Percentiles rank a stretch among this genome's conserved stretches.
Conservation (phyloP, 1,140 invertebrate species). For the Achroia grisella region DNA sequence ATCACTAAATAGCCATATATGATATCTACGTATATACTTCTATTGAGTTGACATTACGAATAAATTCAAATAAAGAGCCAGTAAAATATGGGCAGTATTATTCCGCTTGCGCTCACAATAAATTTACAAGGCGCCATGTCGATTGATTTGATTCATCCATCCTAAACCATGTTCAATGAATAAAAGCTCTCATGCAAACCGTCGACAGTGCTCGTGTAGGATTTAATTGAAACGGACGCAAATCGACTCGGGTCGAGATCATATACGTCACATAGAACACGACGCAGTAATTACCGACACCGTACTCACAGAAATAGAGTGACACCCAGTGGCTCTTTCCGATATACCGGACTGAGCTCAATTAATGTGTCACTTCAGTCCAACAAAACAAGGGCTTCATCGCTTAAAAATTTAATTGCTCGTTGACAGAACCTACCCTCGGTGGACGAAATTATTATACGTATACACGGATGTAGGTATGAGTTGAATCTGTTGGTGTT, state of each 20-base stretch:
- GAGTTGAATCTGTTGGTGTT: constrained; percentile 42
- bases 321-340: no score
- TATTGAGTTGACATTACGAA: neutral
- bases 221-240: constrained; percentile 59
- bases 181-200: constrained; percentile 37
- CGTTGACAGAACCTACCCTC: no score
- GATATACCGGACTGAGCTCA: no score
- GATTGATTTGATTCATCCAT: constrained; percentile 31
- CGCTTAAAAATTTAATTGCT: no score
- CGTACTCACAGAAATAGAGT: no score
- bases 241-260: constrained; percentile 35
- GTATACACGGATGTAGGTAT: constrained; percentile 5
- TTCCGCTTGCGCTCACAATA: neutral
- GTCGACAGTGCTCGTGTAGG: constrained; percentile 22
- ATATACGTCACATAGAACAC: constrained; percentile 23
- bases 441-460: no score
- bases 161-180: constrained; percentile 32
- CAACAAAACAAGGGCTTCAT: no score
- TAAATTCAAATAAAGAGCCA: neutral
- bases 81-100: neutral
- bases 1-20: neutral
- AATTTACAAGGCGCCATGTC: constrained; percentile 7
- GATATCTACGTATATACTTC: neutral
- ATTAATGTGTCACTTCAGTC: no score
- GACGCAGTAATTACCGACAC: constrained; percentile 36